Base-by-base conservation (phyloP, 1,140 invertebrate genomes). In the Leptinotarsa defecta region DNA sequence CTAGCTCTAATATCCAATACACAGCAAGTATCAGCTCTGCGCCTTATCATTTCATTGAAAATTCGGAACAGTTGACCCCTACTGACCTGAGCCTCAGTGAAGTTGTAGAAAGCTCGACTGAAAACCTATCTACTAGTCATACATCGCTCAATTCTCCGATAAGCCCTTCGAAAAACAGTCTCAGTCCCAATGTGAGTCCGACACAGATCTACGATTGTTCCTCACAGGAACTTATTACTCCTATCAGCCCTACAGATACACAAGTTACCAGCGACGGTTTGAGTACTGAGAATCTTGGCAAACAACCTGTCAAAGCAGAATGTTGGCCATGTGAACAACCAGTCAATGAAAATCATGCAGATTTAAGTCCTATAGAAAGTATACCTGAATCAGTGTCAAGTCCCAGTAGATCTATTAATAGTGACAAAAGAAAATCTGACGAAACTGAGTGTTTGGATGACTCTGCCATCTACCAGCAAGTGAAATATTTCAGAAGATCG, bases 401-500 rank as follows among this genome's bases (percentile, higher is more conserved):
- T 67, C 77, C 76, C 15, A 76, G 62, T 48, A 76, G 74, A 64
- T 63, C 48, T 5, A 68, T 49, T 17, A 77, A 68, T 64, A 81
- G 78, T 48, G 85, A 86, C 65, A 84, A 85, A 71, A 79, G 85
- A 74, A 85, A 86, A 81, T 83, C 84, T 1, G 77, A 73, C 72
- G 78, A 88, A 85, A 79, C 74, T 77, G 85, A 80, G 75, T 78
- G 78, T 4, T 74, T 76, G 19, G 80, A 82, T 68, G 85, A 87
- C 68, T 80, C 85, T 67, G 89, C 88, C 49, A 90, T 94, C 0
- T 94, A 94, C 80, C 91, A 93, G 79, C 91, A 93, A 86, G 92
- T 93, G 0, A 93, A 92, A 79, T 90, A 92, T 78, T 91, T 93
- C 75, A 88, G 90, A 49, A 88, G 91, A 78, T 93, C 92, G 20